phyloP scores from a whole-genome alignment of 1,140 invertebrate genomes.

The Dryas iulia region DNA sequence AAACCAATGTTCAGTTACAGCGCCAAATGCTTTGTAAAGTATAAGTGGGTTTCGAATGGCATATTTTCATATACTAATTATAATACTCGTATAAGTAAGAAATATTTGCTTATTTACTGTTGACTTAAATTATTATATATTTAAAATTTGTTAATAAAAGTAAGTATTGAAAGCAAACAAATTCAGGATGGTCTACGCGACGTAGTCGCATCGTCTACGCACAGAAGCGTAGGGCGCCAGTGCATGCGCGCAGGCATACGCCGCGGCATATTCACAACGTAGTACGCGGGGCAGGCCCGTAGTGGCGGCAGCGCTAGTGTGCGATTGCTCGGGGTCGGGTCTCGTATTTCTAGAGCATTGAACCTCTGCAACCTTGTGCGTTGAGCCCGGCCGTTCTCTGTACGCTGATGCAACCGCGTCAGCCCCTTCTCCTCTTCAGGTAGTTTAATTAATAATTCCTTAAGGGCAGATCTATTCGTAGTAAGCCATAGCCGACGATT shows the following conservation, averaged over 20 bases:
- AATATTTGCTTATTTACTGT: background rate
- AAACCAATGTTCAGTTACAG: constrained; percentile 17
- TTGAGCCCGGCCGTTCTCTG: constrained; percentile 75
- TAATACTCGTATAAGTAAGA: background rate
- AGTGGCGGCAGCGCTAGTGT: constrained; percentile 32
- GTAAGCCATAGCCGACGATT: constrained; percentile 55
- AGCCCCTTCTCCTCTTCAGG: constrained; percentile 71
- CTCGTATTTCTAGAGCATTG: constrained; percentile 79
- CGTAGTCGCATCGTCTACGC: constrained; percentile 51
- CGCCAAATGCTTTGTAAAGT: background rate
- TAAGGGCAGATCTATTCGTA: constrained; percentile 68
- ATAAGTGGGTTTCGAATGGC: background rate
- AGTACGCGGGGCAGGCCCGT: constrained; percentile 28
- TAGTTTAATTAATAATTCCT: constrained; percentile 57
- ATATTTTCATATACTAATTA: background rate
- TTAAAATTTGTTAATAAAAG: background rate
- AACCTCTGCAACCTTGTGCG: constrained; percentile 79
- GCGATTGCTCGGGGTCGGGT: constrained; percentile 64
- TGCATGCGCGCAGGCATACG: background rate
- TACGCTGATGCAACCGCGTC: constrained; percentile 68
- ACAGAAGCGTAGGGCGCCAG: constrained; percentile 19
- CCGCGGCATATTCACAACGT: constrained; percentile 16
- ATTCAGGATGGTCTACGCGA: constrained; percentile 42
- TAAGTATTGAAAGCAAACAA: background rate
- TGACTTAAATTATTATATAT: background rate